phyloP scores from a whole-genome alignment of 1,140 invertebrate species.

The Drepana arcuata region DNA sequence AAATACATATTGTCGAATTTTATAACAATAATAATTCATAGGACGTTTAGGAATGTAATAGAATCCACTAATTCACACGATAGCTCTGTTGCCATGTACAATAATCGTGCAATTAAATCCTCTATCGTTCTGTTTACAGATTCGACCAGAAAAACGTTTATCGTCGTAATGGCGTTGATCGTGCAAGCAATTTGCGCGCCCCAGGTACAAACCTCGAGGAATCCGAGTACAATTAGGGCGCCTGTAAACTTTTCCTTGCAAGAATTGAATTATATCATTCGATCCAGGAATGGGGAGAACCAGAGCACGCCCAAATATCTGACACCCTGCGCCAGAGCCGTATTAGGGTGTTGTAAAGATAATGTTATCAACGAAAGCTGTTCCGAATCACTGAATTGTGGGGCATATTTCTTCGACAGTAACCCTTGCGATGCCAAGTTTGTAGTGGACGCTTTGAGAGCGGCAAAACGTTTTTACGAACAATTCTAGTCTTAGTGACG shows the following conservation, averaged over 20 bases:
- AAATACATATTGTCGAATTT: background rate
- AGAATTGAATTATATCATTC: constrained; percentile 41
- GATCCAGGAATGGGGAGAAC: constrained; percentile 25
- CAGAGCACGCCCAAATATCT: constrained; percentile 19
- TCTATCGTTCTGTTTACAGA: constrained; percentile 15
- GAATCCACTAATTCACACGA: background rate
- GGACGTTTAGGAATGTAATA: background rate
- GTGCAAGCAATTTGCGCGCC: constrained; percentile 20
- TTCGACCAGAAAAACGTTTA: constrained; percentile 12
- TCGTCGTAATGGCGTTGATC: constrained; percentile 12
- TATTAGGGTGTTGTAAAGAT: constrained; percentile 43
- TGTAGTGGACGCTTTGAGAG: constrained; percentile 37
- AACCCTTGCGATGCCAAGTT: constrained; percentile 58
- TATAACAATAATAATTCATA: background rate
- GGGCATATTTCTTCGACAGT: constrained; percentile 52
- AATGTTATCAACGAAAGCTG: constrained; percentile 40
- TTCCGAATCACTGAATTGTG: constrained; percentile 44
- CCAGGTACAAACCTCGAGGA: constrained; percentile 6
- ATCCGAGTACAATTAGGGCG: constrained; percentile 12
- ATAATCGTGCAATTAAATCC: background rate
- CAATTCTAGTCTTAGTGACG: too few species aligned
- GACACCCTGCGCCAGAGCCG: constrained; percentile 50
- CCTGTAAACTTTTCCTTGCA: constrained; percentile 30
- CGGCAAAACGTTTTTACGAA: constrained; percentile 44
- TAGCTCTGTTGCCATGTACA: too few species aligned